A percentile compares a stretch with the other conserved stretches of the same genome.
Evolutionary conservation across 2,113 vertebrate genomes (phyloP).

Genomic region (Zapus hudsonius): DNA sequence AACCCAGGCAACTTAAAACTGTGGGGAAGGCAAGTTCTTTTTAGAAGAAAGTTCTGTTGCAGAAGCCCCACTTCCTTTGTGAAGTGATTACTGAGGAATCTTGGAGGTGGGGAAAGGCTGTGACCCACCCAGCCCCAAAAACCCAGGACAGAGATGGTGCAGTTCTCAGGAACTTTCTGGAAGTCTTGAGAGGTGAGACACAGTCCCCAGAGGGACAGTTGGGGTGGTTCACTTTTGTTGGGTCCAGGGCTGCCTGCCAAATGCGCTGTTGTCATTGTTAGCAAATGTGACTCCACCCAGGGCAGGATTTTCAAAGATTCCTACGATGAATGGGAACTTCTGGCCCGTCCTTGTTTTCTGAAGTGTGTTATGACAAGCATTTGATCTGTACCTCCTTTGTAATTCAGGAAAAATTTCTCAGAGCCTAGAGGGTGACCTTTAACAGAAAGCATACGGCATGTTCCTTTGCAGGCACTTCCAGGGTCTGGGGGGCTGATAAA

Average conservation of each 20-base stretch:
- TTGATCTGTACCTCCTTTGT: constrained; percentile 66
- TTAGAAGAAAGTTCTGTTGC: neutral
- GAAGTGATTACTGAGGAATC: constrained; percentile 20
- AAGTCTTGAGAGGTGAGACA: constrained; percentile 54
- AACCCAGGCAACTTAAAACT: neutral
- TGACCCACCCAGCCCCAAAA: neutral
- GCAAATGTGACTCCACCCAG: constrained; percentile 80
- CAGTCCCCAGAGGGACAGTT: constrained; percentile 1
- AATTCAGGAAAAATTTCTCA: constrained; percentile 72
- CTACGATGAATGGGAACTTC: constrained; percentile 69
- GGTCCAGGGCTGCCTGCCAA: constrained; percentile 59
- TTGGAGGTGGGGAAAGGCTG: neutral
- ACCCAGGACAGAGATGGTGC: constrained; percentile 47
- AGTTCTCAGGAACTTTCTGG: constrained; percentile 66
- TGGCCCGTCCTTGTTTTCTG: constrained; percentile 56
- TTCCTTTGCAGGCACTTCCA: neutral
- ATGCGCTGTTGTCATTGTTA: constrained; percentile 71
- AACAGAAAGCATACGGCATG: constrained; percentile 13
- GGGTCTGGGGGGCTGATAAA: neutral
- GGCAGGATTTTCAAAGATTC: constrained; percentile 77
- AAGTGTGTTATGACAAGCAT: constrained; percentile 72
- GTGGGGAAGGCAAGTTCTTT: neutral
- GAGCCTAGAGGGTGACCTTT: constrained; percentile 69
- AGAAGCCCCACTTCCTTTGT: neutral
- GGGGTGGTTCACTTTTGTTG: neutral